Conservation (phyloP, 2,888 invertebrate species). For the Leptopterna dolabrata region DNA sequence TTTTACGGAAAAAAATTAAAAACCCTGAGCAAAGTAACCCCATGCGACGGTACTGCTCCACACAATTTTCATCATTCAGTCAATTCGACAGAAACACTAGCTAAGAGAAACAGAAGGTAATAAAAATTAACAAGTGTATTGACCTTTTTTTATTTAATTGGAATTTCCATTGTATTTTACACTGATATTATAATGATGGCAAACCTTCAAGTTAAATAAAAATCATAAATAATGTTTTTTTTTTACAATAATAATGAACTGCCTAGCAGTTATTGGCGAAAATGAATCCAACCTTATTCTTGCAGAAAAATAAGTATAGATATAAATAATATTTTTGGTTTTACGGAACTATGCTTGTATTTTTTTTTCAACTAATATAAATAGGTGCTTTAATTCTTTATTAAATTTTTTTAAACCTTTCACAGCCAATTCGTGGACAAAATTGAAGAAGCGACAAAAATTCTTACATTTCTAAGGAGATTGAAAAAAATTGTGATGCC, state of each 20-base stretch:
- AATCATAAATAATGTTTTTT: neutral
- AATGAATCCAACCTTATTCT: neutral
- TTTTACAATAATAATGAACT: neutral
- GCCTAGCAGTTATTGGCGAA: neutral
- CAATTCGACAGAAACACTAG: neutral
- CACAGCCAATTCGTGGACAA: constrained; percentile 10
- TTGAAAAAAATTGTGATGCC: neutral
- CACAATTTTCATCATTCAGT: no score
- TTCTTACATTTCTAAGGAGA: neutral
- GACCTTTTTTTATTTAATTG: neutral
- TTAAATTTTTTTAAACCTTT: neutral
- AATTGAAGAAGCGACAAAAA: neutral
- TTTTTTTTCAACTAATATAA: constrained; percentile 10
- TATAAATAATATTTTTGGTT: constrained; percentile 22
- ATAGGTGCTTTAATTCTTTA: neutral
- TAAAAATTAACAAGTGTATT: neutral
- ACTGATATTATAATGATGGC: neutral
- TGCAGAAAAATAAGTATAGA: neutral
- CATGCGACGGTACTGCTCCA: no score
- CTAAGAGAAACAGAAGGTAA: neutral
- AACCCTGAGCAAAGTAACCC: no score
- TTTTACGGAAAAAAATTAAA: no score
- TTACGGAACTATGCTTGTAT: neutral
- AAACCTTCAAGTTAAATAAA: constrained; percentile 17
- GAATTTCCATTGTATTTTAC: neutral